Evolutionary conservation across 2,113 vertebrate genomes (phyloP).

Genomic region (Paramisgurnus dabryanus): DNA sequence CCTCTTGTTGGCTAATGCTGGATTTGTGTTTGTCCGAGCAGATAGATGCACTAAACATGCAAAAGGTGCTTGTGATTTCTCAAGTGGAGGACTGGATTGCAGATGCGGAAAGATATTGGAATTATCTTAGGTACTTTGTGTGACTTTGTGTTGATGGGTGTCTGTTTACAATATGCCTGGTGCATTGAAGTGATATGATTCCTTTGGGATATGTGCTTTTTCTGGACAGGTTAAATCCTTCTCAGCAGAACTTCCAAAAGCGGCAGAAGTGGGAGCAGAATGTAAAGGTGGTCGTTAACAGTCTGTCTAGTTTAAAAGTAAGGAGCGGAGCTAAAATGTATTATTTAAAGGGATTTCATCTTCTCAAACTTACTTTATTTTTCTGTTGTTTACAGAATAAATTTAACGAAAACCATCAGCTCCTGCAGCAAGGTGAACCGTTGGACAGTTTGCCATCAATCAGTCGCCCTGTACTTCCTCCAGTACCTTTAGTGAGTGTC

Average conservation of each 20-base stretch:
- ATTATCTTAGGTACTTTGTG: slow-evolving; percentile 71
- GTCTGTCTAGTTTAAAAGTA: slow-evolving; percentile 56
- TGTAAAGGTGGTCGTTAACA: slow-evolving; percentile 52
- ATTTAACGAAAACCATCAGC: slow-evolving; percentile 83
- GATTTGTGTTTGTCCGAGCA: slow-evolving; percentile 53
- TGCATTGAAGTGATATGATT: not conserved
- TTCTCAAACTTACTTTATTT: not conserved
- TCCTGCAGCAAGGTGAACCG: slow-evolving; percentile 81
- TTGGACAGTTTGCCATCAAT: slow-evolving; percentile 84
- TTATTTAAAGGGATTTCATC: not conserved
- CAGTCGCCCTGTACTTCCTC: slow-evolving; percentile 77
- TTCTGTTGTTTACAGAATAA: slow-evolving; percentile 67
- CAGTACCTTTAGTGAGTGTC: slow-evolving; percentile 73
- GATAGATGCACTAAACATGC: slow-evolving; percentile 83
- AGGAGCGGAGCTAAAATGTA: not conserved
- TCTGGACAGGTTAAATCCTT: slow-evolving; percentile 50
- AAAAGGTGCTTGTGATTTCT: slow-evolving; percentile 80
- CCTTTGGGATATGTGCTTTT: not conserved
- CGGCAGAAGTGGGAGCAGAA: slow-evolving; percentile 66
- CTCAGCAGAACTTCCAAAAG: slow-evolving; percentile 55
- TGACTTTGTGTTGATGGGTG: not conserved
- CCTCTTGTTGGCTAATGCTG: not conserved
- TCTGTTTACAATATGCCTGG: not conserved
- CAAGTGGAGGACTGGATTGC: slow-evolving; percentile 83
- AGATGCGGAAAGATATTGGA: slow-evolving; percentile 85